Base-by-base conservation (phyloP, 35 echinoderm and acorn worm species). In the Holothuria glaberrima region DNA sequence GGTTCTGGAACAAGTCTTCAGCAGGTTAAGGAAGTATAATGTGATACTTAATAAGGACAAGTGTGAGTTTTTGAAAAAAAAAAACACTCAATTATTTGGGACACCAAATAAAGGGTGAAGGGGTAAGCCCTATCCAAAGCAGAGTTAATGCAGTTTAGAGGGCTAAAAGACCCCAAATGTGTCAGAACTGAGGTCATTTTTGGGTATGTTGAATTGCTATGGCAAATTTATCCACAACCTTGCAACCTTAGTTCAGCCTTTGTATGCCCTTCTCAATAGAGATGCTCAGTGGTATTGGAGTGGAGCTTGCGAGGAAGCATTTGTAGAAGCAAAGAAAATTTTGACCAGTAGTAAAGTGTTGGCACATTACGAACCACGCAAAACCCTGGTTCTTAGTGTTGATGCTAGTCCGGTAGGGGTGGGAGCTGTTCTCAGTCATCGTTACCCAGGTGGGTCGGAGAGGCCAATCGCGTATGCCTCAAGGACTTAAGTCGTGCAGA, bases 151-250 rank as follows among this genome's bases (percentile, higher is more conserved):
- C 58, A 56, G 69, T 88, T 14, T 17, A 24, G 46, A 14, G 29
- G 13, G 46, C 61, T n/a, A 33, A 63, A 48, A 14, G 27, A 28
- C 86, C 86, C 33, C 33, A 28, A 83, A 83, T 57, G 65, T 91
- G 7, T 73, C 89, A 12, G 89, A 94, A 34, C 59, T 94, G 44
- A 91, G 83, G 18, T 66, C 54, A 22, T 94, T 88, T 59, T 70
- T 82, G 19, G 89, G 93, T 0, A 68, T 94, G 89, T 18, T 94
- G 0, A 91, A 90, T 30, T 94, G 91, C 38, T 94, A 94, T 82
- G 54, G 75, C 14, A 91, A 87, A 48, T 91, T 91, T 81, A 34
- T 59, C 14, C 58, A 45, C 6, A 77, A 93, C 30, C 66, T 93
- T 9, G 30, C 92, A 58, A 19, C 86, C 21, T 59, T 31, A 31